Percentiles rank a stretch among this genome's conserved stretches.
These are phyloP conservation scores for Deroptyus accipitrinus DNA, from an alignment of 2,113 vertebrate genomes.

Conservation along the genomic window DNA sequence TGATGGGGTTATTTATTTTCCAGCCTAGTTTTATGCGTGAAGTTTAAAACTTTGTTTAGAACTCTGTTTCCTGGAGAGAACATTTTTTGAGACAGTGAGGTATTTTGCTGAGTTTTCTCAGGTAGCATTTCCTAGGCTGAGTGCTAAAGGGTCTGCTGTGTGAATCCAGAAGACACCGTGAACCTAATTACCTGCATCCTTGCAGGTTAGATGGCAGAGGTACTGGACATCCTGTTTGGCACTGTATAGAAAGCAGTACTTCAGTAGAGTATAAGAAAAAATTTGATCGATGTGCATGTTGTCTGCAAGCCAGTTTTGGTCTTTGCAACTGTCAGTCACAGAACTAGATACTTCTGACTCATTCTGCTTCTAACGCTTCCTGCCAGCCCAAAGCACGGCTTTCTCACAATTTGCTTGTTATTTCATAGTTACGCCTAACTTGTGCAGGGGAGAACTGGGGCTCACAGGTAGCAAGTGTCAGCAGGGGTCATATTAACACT, in stretches of 20 bases:
- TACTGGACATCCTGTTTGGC: background rate
- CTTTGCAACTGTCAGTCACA: background rate
- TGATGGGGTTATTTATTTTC: background rate
- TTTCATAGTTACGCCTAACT: background rate
- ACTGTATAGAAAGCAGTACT: background rate
- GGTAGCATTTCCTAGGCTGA: background rate
- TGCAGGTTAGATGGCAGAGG: background rate
- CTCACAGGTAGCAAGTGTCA: background rate
- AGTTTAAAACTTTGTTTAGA: background rate
- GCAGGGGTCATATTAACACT: background rate
- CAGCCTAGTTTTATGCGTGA: background rate
- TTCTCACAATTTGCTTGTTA: background rate
- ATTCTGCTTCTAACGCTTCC: background rate
- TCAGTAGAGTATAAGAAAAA: background rate
- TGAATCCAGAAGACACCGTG: rapidly evolving
- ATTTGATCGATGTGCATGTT: background rate
- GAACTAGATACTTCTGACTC: background rate
- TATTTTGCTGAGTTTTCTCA: background rate
- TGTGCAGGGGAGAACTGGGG: background rate
- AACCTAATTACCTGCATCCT: background rate
- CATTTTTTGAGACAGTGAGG: background rate
- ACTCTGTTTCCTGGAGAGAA: background rate
- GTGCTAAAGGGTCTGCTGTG: background rate
- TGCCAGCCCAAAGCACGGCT: background rate
- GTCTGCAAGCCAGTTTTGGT: background rate